Percentiles rank a stretch among this genome's conserved stretches.
Evolutionary conservation across 2,797 vertebrate species (phyloP).

Genomic region (Artibeus jamaicensis): DNA sequence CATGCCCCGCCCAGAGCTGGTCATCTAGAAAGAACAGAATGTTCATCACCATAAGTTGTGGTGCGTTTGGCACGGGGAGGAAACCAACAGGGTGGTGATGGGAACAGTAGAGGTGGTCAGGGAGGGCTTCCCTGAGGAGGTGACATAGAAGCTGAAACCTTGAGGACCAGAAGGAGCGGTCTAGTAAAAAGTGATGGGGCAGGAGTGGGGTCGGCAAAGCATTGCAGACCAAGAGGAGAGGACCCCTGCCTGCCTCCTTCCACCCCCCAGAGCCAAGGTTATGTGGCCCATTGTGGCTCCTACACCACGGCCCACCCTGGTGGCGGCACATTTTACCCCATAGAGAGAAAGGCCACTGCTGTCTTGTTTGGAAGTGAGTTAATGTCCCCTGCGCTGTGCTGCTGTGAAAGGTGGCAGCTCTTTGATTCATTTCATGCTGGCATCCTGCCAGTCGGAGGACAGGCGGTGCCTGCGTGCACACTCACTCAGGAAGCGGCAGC

Average conservation of each 20-base stretch:
- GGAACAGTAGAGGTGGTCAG: neutral
- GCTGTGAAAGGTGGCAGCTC: neutral
- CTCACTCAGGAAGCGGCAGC: neutral
- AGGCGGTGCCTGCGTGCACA: neutral
- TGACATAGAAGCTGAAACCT: neutral
- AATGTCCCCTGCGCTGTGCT: neutral
- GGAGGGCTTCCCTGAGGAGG: neutral
- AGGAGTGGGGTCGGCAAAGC: neutral
- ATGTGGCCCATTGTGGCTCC: rapidly evolving
- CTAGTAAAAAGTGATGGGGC: neutral
- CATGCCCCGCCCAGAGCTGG: neutral
- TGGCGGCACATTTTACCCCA: neutral
- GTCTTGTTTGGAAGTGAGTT: neutral
- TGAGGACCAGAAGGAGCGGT: neutral
- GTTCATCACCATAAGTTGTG: neutral
- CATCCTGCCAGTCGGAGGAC: neutral
- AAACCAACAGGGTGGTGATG: neutral
- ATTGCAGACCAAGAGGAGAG: neutral
- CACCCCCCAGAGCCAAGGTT: neutral
- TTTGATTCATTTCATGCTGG: slow-evolving; percentile 33
- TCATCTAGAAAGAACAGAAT: neutral
- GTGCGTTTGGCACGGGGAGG: neutral
- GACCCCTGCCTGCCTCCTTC: neutral
- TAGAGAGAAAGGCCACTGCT: neutral
- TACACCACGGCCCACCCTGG: neutral